Evolutionary conservation across 2,113 vertebrate genomes (phyloP).

Genomic region (Antennarius striatus): DNA sequence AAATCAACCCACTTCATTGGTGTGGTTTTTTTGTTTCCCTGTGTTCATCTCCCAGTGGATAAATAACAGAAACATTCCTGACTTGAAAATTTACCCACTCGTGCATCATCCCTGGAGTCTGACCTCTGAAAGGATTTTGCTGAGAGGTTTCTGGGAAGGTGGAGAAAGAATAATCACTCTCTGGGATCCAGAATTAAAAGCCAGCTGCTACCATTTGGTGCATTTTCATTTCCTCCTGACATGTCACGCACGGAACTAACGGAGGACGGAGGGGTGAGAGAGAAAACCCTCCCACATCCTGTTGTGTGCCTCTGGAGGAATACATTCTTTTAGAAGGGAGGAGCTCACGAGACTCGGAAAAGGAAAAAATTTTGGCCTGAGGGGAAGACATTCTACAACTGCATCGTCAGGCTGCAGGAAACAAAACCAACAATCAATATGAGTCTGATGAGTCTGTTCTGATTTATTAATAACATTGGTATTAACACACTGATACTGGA

Average conservation of each 20-base stretch:
- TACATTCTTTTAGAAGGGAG: neutral
- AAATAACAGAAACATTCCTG: too few species aligned
- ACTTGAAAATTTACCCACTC: too few species aligned
- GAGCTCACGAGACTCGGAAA: too few species aligned
- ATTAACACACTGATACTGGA: neutral
- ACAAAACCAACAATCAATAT: too few species aligned
- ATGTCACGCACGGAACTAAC: conserved; percentile 11
- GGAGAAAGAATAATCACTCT: neutral
- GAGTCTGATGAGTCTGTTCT: neutral
- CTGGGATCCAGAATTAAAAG: neutral
- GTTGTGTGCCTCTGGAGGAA: conserved; percentile 14
- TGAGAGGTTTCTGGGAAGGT: neutral
- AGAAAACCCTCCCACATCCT: conserved; percentile 45
- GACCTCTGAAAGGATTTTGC: too few species aligned
- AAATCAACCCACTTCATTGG: neutral
- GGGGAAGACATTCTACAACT: neutral
- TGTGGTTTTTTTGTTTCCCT: too few species aligned
- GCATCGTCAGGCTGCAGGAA: neutral
- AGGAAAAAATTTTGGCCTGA: neutral
- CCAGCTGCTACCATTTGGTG: neutral
- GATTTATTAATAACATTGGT: neutral
- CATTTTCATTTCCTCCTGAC: conserved; percentile 1
- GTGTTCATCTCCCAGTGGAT: too few species aligned
- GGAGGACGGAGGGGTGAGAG: neutral
- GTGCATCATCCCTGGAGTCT: too few species aligned